A percentile compares a stretch with the other conserved stretches of the same genome.
Evolutionary conservation across 2,797 vertebrate genomes (phyloP).

Genomic region (Glossophaga mutica): DNA sequence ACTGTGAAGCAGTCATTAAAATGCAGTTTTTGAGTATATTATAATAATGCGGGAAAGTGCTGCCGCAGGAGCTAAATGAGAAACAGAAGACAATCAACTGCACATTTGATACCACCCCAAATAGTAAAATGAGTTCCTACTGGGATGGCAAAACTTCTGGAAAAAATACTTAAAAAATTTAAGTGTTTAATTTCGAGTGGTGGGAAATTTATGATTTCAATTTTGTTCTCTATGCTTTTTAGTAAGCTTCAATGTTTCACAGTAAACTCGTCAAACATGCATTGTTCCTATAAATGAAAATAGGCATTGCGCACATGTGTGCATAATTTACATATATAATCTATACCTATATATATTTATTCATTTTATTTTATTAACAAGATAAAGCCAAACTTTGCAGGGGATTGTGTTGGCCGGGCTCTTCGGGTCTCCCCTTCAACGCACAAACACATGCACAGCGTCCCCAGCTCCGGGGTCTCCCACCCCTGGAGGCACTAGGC

Average conservation of each 20-base stretch:
- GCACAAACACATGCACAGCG: rapidly evolving
- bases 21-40: neutral
- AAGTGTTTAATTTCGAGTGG: neutral
- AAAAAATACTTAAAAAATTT: neutral
- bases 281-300: neutral
- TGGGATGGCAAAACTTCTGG: neutral
- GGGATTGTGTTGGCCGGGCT: neutral
- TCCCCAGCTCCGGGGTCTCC: neutral
- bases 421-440: neutral
- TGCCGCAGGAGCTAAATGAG: neutral
- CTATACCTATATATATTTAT: neutral
- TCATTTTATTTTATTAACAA: neutral
- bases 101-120: neutral
- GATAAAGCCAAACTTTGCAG: neutral
- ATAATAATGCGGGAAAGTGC: neutral
- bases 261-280: neutral
- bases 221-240: neutral
- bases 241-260: neutral
- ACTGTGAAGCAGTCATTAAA: neutral
- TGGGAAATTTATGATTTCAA: neutral
- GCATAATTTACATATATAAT: neutral
- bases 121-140: neutral
- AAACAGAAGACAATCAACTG: neutral
- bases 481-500: neutral
- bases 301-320: neutral